phyloP scores from a whole-genome alignment of 1,140 invertebrate species.

The Nasonia vitripennis region DNA sequence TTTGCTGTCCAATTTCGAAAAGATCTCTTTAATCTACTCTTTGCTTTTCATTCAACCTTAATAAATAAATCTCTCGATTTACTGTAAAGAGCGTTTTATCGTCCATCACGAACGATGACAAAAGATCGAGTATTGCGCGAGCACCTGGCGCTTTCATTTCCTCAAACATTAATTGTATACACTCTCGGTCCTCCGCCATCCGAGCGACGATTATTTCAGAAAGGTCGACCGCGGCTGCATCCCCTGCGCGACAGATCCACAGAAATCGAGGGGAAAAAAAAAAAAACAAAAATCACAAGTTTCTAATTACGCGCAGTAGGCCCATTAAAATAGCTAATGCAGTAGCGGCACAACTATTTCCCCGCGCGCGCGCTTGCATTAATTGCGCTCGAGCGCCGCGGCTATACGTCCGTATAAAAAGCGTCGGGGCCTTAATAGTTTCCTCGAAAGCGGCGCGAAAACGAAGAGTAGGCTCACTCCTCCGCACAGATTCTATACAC shows the following conservation, averaged over 20 bases:
- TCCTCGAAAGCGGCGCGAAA: constrained; percentile 43
- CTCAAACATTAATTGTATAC: not conserved
- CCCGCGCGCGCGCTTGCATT: constrained; percentile 6
- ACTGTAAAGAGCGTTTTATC: not conserved
- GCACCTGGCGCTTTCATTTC: not conserved
- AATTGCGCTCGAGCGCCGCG: constrained; percentile 1
- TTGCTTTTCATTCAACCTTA: too few species aligned
- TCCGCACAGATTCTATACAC: not conserved
- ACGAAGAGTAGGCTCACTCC: not conserved
- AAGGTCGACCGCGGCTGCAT: not conserved
- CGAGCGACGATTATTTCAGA: not conserved
- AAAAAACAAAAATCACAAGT: not conserved
- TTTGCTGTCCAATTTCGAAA: too few species aligned
- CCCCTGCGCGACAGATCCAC: not conserved
- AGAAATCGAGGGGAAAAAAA: too few species aligned
- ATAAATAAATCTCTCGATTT: not conserved
- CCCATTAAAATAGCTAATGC: constrained; percentile 45
- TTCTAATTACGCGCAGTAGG: constrained; percentile 25
- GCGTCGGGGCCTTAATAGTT: constrained; percentile 29
- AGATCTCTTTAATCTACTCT: too few species aligned
- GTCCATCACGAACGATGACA: not conserved
- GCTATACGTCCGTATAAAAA: not conserved
- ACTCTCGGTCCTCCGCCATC: not conserved
- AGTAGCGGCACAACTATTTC: not conserved
- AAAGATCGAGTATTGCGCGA: not conserved